Percentiles rank a stretch among this genome's conserved stretches.
phyloP scores from a whole-genome alignment of 2,797 vertebrate genomes.

The Bovichtus variegatus region DNA sequence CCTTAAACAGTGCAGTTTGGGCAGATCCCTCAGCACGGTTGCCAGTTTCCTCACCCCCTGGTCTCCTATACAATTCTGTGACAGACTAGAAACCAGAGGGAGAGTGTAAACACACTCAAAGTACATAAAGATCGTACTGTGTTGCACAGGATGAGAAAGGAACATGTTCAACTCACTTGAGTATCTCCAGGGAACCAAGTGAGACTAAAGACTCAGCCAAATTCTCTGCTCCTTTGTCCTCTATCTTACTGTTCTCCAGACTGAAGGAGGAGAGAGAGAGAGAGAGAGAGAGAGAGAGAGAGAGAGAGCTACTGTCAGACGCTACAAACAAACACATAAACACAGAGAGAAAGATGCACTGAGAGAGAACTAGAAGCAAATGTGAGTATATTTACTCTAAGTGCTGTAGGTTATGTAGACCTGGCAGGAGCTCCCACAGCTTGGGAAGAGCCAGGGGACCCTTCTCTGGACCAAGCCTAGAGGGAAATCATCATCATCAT shows the following conservation, averaged over 20 bases:
- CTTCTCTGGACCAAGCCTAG: conserved; percentile 88
- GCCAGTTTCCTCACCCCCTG: conserved; percentile 62
- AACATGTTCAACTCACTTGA: conserved; percentile 89
- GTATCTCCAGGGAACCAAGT: conserved; percentile 87
- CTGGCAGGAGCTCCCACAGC: conserved; percentile 87
- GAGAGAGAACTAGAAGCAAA: background rate
- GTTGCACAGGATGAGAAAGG: background rate
- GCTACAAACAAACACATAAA: background rate
- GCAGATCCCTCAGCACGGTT: conserved; percentile 47
- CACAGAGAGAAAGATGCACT: background rate
- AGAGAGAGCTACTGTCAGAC: background rate
- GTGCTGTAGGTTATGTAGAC: conserved; percentile 89
- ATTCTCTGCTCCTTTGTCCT: conserved; percentile 86
- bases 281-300: background rate
- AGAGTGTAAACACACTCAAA: background rate
- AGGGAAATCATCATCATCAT: conserved; percentile 21
- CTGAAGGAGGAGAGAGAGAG: conserved; percentile 75
- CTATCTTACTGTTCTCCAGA: conserved; percentile 93
- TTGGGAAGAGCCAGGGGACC: conserved; percentile 86
- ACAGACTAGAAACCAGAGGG: conserved; percentile 61
- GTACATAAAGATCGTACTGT: background rate
- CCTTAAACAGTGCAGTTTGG: conserved; percentile 76
- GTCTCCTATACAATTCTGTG: conserved; percentile 77
- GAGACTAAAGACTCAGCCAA: conserved; percentile 85
- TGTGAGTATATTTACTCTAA: conserved; percentile 86